phyloP scores from a whole-genome alignment of 2,888 invertebrate species.

The Teleiodes luculella region DNA sequence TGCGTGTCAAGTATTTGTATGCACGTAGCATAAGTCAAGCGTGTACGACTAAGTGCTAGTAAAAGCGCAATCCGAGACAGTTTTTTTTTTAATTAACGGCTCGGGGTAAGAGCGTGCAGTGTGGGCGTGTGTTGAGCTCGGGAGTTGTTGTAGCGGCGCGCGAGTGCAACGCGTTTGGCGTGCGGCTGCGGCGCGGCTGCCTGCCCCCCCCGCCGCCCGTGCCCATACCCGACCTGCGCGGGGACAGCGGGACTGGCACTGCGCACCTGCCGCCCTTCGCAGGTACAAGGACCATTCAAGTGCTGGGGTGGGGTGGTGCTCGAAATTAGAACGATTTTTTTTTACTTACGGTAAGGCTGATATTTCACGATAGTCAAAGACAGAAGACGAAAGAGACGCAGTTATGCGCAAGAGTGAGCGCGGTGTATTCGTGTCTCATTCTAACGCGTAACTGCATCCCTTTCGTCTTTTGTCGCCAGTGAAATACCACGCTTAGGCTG shows the following conservation, averaged over 20 bases:
- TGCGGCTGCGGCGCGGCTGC: constrained; percentile 86
- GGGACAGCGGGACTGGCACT: constrained; percentile 61
- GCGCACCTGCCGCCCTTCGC: constrained; percentile 58
- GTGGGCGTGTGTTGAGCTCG: neutral
- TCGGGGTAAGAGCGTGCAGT: too few species aligned
- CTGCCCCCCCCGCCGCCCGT: constrained; percentile 89
- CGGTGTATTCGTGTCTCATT: too few species aligned
- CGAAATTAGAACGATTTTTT: neutral
- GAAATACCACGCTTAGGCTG: too few species aligned
- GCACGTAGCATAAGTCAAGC: neutral
- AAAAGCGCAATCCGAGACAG: too few species aligned
- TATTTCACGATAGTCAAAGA: too few species aligned
- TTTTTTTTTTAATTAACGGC: too few species aligned
- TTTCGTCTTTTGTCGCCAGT: too few species aligned
- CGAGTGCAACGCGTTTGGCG: constrained; percentile 89
- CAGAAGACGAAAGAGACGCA: too few species aligned
- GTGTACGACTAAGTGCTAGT: constrained; percentile 44
- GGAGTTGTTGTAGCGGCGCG: constrained; percentile 72
- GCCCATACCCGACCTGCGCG: constrained; percentile 93
- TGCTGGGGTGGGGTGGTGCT: neutral
- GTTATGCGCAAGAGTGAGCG: too few species aligned
- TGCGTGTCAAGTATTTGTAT: too few species aligned
- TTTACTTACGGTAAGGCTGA: too few species aligned
- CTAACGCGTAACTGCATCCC: too few species aligned
- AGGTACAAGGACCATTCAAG: constrained; percentile 60